These are phyloP conservation scores for Clarias gariepinus DNA, from an alignment of 2,113 vertebrate genomes.

Conservation along the genomic window DNA sequence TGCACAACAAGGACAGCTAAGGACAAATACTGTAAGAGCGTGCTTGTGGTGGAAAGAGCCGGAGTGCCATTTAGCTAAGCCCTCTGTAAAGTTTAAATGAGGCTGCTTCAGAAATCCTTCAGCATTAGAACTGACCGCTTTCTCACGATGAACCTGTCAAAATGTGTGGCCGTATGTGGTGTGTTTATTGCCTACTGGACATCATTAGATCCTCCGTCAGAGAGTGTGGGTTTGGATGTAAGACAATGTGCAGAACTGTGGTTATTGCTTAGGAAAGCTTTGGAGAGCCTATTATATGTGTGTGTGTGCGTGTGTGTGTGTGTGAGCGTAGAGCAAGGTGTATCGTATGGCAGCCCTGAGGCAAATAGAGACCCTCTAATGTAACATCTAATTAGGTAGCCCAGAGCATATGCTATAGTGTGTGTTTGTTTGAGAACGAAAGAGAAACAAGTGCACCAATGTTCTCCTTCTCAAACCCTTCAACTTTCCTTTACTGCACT, in stretches of 20 bases:
- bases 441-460: background rate
- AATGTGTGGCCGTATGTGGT: background rate
- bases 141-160: conserved; percentile 15
- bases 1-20: conserved; percentile 20
- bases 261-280: conserved; percentile 36
- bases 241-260: background rate
- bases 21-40: background rate
- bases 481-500: background rate
- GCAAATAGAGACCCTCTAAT: conserved; percentile 36
- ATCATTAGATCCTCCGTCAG: conserved; percentile 17
- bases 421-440: background rate
- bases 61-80: background rate
- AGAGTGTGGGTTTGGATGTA: conserved; percentile 2
- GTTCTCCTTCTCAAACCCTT: background rate
- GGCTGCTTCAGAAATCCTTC: conserved; percentile 5
- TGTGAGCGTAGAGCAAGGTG: background rate
- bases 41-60: background rate
- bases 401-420: conserved; percentile 1
- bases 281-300: conserved; percentile 26
- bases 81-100: conserved; percentile 12
- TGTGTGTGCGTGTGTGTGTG: conserved; percentile 31
- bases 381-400: conserved; percentile 41
- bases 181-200: conserved; percentile 33
- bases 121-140: conserved; percentile 11
- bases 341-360: conserved; percentile 38